Evolutionary conservation across 2,113 vertebrate genomes (phyloP).

Genomic region (Podiceps cristatus): DNA sequence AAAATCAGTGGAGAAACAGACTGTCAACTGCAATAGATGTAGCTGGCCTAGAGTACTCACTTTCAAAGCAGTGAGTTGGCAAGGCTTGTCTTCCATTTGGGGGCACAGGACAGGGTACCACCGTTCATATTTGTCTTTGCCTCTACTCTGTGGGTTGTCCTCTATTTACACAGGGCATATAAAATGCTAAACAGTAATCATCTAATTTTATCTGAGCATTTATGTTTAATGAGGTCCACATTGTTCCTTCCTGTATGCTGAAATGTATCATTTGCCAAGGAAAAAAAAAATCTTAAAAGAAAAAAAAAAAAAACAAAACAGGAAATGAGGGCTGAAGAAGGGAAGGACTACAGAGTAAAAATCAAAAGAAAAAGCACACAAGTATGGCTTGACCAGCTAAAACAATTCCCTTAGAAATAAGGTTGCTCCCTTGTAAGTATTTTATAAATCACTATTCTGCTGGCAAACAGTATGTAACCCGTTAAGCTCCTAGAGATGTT

Average conservation of each 20-base stretch:
- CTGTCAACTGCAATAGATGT: neutral
- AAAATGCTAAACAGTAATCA: neutral
- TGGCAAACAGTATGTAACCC: neutral
- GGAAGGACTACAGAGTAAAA: neutral
- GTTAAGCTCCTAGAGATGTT: slow-evolving; percentile 38
- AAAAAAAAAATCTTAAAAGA: neutral
- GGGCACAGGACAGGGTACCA: neutral
- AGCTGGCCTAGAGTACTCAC: neutral
- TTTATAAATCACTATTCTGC: neutral
- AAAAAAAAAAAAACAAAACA: neutral
- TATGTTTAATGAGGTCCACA: neutral
- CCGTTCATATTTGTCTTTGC: neutral
- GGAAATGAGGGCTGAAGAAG: neutral
- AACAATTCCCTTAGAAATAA: neutral
- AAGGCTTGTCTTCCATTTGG: neutral
- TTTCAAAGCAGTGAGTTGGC: neutral
- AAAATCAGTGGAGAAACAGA: neutral
- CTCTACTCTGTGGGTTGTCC: neutral
- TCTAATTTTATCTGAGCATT: slow-evolving; percentile 8
- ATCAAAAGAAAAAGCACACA: neutral
- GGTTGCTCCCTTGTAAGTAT: neutral
- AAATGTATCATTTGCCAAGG: neutral
- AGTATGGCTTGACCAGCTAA: neutral
- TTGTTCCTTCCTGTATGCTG: neutral
- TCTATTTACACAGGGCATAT: neutral